Evolutionary conservation across 2,888 invertebrate genomes (phyloP).

Genomic region (Meiosimyza decipiens): DNA sequence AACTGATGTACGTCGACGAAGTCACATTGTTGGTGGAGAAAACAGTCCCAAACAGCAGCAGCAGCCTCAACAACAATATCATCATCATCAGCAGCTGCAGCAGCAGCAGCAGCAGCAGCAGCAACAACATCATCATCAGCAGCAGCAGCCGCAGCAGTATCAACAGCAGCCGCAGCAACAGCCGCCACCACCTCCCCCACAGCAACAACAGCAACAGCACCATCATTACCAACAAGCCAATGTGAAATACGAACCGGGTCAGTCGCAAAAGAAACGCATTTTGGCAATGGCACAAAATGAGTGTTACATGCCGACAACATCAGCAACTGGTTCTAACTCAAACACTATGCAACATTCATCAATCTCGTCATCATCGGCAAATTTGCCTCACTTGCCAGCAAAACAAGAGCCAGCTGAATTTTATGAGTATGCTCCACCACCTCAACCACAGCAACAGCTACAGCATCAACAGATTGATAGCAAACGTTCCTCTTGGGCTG

Average conservation of each 20-base stretch:
- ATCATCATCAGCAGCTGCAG: constrained; percentile 42
- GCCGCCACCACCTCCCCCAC: constrained; percentile 43
- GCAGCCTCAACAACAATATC: constrained; percentile 49
- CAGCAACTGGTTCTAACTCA: constrained; percentile 42
- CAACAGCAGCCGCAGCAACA: constrained; percentile 48
- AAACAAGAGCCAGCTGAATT: constrained; percentile 67
- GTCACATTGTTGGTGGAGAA: constrained; percentile 42
- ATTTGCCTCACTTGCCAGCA: constrained; percentile 65
- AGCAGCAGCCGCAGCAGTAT: constrained; percentile 50
- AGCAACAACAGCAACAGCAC: constrained; percentile 40
- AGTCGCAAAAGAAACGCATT: constrained; percentile 89
- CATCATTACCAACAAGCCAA: constrained; percentile 56
- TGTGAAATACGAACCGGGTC: constrained; percentile 69
- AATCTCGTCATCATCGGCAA: constrained; percentile 45
- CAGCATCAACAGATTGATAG: constrained; percentile 54
- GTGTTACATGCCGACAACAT: constrained; percentile 72
- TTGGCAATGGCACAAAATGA: constrained; percentile 88
- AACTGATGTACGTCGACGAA: constrained; percentile 69
- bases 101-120: constrained; percentile 38
- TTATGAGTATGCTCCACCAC: constrained; percentile 62
- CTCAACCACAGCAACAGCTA: constrained; percentile 44
- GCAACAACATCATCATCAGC: constrained; percentile 44
- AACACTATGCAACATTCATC: constrained; percentile 38
- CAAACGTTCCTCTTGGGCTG: constrained; percentile 67
- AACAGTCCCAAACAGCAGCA: constrained; percentile 50